Percentiles rank a stretch among this genome's conserved stretches.
phyloP scores from a whole-genome alignment of 2,113 vertebrate species.

The Sinocyclocheilus anshuiensis region DNA sequence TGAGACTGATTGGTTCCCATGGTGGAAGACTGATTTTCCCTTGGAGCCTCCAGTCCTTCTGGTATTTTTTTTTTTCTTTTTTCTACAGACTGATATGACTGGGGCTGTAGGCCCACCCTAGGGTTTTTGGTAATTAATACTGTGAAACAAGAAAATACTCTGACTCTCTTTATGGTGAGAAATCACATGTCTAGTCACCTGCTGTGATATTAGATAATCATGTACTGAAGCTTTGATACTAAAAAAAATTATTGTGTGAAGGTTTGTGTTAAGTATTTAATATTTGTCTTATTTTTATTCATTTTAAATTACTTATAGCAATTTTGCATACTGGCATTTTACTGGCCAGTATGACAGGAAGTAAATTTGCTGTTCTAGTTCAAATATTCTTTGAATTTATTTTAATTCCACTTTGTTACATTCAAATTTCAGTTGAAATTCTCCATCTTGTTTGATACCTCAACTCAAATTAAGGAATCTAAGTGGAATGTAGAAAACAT shows the following conservation, averaged over 20 bases:
- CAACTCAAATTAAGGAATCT: background rate
- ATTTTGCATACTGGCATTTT: background rate
- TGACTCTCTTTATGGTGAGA: background rate
- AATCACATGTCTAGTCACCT: background rate
- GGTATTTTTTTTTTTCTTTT: background rate
- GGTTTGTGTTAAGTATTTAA: background rate
- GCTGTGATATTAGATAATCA: conserved; percentile 7
- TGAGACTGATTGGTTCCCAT: background rate
- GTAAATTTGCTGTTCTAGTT: background rate
- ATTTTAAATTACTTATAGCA: background rate
- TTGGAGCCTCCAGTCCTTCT: background rate
- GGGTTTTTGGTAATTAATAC: background rate
- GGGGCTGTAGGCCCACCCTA: background rate
- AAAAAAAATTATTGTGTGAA: background rate
- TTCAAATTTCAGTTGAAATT: background rate
- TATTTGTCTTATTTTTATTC: background rate
- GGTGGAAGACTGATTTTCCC: background rate
- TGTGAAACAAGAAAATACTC: background rate
- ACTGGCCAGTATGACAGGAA: background rate
- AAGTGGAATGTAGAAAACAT: background rate
- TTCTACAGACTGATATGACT: background rate
- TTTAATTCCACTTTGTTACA: background rate
- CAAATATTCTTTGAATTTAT: background rate
- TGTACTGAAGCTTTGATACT: background rate
- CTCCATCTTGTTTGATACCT: background rate